Percentiles rank a stretch among this genome's conserved stretches.
These are phyloP conservation scores for Epizoanthus scotinus DNA, from an alignment of 92 coral and sea anemone genomes.

Conservation along the genomic window DNA sequence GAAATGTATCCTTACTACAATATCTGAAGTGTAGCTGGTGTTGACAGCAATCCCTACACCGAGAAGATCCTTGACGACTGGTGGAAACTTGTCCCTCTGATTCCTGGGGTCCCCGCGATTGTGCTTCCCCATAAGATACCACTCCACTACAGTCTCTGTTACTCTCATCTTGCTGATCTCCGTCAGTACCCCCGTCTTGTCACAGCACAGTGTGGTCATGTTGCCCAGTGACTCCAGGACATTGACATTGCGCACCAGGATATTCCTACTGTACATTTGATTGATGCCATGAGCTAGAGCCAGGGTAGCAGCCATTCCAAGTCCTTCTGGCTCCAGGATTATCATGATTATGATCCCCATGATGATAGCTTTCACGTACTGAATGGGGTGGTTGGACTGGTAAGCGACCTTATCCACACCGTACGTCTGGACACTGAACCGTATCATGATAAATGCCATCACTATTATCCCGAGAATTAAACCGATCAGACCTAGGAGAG, in stretches of 20 bases:
- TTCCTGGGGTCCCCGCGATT: conserved; percentile 72
- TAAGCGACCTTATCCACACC: conserved; percentile 61
- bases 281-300: conserved; percentile 61
- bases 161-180: conserved; percentile 69
- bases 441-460: conserved; percentile 55
- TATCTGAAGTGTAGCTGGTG: conserved; percentile 74
- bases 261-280: conserved; percentile 59
- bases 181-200: conserved; percentile 83
- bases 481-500: conserved; percentile 71
- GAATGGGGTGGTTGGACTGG: conserved; percentile 75
- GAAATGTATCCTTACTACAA: conserved; percentile 53
- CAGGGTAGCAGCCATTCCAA: conserved; percentile 77
- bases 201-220: conserved; percentile 74
- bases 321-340: conserved; percentile 84
- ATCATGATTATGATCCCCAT: conserved; percentile 75
- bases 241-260: conserved; percentile 77
- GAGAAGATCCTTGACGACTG: conserved; percentile 47
- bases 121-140: conserved; percentile 59
- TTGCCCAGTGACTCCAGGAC: conserved; percentile 79
- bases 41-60: conserved; percentile 69
- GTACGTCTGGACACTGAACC: conserved; percentile 78
- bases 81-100: conserved; percentile 56
- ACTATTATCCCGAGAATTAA: conserved; percentile 71
- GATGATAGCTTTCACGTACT: conserved; percentile 77
- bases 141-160: conserved; percentile 71